These are phyloP conservation scores for Teleopsis dalmanni DNA, from an alignment of 1,140 invertebrate genomes.

Conservation along the genomic window DNA sequence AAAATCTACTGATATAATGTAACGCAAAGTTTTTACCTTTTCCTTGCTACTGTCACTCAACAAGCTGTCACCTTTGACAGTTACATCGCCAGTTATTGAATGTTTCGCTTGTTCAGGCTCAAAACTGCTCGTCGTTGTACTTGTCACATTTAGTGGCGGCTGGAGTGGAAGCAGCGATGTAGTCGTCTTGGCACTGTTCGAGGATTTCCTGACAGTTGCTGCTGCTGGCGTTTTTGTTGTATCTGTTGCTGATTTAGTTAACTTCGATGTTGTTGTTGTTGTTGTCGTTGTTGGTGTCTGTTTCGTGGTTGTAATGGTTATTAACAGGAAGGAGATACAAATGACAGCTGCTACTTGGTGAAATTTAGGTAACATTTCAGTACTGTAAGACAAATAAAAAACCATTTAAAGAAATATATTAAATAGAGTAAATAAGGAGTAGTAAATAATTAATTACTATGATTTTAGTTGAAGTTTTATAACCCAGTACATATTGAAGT, in stretches of 20 bases:
- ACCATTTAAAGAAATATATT: no score
- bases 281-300: constrained; percentile 4
- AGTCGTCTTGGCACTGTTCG: constrained; percentile 9
- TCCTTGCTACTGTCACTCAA: background rate
- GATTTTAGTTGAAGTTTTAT: background rate
- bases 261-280: background rate
- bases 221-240: background rate
- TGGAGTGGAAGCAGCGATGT: constrained; percentile 17
- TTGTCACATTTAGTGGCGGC: constrained; percentile 28
- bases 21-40: no score
- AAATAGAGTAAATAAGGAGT: background rate
- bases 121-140: constrained; percentile 14
- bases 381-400: constrained; percentile 17
- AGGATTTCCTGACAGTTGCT: background rate
- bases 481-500: no score
- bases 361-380: constrained; percentile 26
- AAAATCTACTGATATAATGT: no score
- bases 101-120: no score
- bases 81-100: no score
- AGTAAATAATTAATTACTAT: background rate
- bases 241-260: background rate
- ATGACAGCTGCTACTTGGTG: constrained; percentile 25
- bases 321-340: constrained; percentile 23
- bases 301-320: constrained; percentile 19
- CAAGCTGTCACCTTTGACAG: no score